phyloP scores from a whole-genome alignment of 2,888 invertebrate genomes.

The Drosophila infuscata region DNA sequence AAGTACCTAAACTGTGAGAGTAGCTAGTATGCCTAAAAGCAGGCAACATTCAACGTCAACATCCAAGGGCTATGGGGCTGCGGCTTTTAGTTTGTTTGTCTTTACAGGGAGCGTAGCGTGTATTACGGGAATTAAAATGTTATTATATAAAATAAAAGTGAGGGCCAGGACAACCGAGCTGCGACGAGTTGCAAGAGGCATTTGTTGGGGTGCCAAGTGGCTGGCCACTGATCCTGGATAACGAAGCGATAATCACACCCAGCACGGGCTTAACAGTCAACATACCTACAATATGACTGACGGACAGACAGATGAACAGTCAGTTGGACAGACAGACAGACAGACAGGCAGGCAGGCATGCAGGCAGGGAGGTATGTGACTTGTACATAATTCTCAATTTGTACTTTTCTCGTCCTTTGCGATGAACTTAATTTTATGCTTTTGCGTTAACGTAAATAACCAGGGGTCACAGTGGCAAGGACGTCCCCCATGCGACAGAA shows the following conservation, averaged over 20 bases:
- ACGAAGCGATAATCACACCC: constrained; percentile 78
- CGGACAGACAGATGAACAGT: constrained; percentile 10
- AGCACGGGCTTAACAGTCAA: constrained; percentile 31
- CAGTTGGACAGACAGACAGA: constrained; percentile 24
- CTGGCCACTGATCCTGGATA: constrained; percentile 73
- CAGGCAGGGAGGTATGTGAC: constrained; percentile 34
- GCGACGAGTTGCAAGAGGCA: constrained; percentile 8
- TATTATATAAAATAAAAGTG: constrained; percentile 69
- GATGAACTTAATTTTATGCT: constrained; percentile 76
- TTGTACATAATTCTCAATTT: constrained; percentile 64
- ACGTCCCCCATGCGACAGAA: constrained; percentile 6
- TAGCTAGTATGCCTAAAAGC: constrained; percentile 55
- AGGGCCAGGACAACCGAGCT: constrained; percentile 3
- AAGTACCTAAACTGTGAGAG: constrained; percentile 30
- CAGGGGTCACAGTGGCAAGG: constrained; percentile 6
- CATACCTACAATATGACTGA: constrained; percentile 56
- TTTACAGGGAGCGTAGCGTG: constrained; percentile 75
- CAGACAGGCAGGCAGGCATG: constrained; percentile 31
- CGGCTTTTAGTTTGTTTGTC: constrained; percentile 67
- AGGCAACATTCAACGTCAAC: constrained; percentile 43
- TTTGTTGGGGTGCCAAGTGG: constrained; percentile 44
- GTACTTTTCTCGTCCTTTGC: constrained; percentile 44
- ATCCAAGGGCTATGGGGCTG: constrained; percentile 42
- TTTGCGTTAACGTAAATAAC: constrained; percentile 56
- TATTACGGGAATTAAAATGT: constrained; percentile 80